Base-by-base conservation (phyloP, 2,888 invertebrate species). In the Prenolepis imparis region DNA sequence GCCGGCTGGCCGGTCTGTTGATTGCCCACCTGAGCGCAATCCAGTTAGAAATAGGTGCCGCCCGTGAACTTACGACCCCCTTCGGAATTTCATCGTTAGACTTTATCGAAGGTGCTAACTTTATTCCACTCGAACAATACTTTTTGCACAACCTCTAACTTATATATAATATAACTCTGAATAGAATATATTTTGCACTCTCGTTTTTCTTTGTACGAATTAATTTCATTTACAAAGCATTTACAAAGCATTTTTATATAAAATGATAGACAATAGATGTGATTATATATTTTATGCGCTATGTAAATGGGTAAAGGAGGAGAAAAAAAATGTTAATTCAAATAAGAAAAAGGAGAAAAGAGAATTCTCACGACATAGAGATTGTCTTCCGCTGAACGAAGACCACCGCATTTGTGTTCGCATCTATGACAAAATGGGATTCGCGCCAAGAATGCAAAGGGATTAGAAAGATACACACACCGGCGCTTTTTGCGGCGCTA, bases 11-110 rank as follows among this genome's bases (percentile, higher is more conserved):
- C 36, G 64, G 66, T 64, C 73, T 55, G 81, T 66, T 88, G 66
- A 85, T 88, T 84, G 68, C 44, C 73, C 81, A 85, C 77, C 78
- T 83, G 81, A 74, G 78, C 59, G 70, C 80, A 70, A 88, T 86
- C 88, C 68, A 88, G 86, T 88, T 84, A 83, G 80, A 84, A 81
- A 73, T 64, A 32, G 70, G 36, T 82, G 78, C 64, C 21, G 18
- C 72, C 11, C 32, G 15, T 64, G 44, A 66, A 52, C 21, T 3
- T 75, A 52, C n/a, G 11, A 68, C 18, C 12, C 52, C 21, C 8
- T 64, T 67, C 24, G 24, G 24, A 67, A 75, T 48, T 36, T 52
- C 48, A 24, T 12, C 21, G 3, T 36, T 18, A 24, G 32, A 63
- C 12, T 52, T 41, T 44, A 48, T 67, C 18, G 4, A 39, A 75